Conservation (phyloP, 2,797 vertebrate genomes). For the Epinephelus awoara region DNA sequence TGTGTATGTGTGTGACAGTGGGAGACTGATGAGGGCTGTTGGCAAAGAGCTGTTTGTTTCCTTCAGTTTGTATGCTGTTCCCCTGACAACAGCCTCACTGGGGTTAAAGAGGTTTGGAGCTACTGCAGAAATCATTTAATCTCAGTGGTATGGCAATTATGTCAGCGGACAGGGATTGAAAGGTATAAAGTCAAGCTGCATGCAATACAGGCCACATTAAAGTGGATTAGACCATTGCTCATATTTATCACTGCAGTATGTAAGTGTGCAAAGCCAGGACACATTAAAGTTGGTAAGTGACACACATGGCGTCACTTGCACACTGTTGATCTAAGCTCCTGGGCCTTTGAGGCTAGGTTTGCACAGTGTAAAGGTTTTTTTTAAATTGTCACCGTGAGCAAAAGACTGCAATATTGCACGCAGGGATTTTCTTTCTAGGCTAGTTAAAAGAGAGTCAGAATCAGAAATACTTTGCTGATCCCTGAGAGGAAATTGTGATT, state of each 20-base stretch:
- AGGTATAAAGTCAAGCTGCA: conserved; percentile 54
- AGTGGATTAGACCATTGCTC: conserved; percentile 65
- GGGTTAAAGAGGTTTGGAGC: conserved; percentile 69
- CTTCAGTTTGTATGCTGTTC: conserved; percentile 72
- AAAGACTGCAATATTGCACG: no score
- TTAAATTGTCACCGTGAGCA: no score
- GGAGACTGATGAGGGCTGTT: conserved; percentile 47
- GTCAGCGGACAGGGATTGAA: conserved; percentile 57
- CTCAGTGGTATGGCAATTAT: conserved; percentile 67
- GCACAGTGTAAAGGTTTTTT: no score
- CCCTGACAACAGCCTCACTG: conserved; percentile 74
- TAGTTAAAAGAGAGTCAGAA: no score
- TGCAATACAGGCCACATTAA: conserved; percentile 50
- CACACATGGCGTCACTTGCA: conserved; percentile 28
- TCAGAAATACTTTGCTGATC: no score
- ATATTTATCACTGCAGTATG: conserved; percentile 27
- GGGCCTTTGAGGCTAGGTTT: conserved; percentile 3
- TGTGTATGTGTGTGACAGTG: conserved; percentile 33
- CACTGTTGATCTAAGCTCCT: conserved; percentile 39
- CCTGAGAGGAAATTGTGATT: no score
- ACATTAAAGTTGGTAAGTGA: conserved; percentile 10
- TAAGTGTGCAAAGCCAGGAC: conserved; percentile 15
- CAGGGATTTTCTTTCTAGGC: no score
- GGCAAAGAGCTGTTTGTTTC: conserved; percentile 61
- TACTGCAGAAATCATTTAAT: conserved; percentile 70